Evolutionary conservation across 2,113 vertebrate genomes (phyloP).

Genomic region (Amia ocellicauda): DNA sequence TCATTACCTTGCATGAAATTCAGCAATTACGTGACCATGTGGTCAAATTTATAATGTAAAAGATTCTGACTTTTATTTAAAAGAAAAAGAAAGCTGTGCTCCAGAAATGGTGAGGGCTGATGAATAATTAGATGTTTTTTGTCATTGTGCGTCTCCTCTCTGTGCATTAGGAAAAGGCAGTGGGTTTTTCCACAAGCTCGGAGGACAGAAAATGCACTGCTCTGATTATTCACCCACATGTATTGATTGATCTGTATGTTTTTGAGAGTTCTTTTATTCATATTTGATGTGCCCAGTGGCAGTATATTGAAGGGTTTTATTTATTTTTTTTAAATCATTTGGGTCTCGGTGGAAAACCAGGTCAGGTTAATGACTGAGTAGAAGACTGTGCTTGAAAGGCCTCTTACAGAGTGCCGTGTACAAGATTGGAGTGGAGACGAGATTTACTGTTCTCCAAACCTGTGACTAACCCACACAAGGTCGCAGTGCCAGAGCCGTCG

Average conservation of each 20-base stretch:
- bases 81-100: no score
- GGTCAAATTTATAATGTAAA: no score
- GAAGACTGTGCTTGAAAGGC: slow-evolving; percentile 26
- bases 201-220: slow-evolving; percentile 38
- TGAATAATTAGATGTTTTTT: background rate
- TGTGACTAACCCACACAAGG: background rate
- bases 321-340: slow-evolving; percentile 38
- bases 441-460: background rate
- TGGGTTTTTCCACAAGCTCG: slow-evolving; percentile 39
- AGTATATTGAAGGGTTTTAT: slow-evolving; percentile 41
- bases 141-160: slow-evolving; percentile 11
- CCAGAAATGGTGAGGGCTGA: background rate
- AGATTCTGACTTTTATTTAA: no score
- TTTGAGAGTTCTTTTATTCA: slow-evolving; percentile 58
- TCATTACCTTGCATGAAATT: no score
- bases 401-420: slow-evolving; percentile 29
- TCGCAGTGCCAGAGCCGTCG: no score
- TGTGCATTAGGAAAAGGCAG: slow-evolving; percentile 23
- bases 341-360: slow-evolving; percentile 50
- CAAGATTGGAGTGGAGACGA: slow-evolving; percentile 20
- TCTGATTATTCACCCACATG: slow-evolving; percentile 59
- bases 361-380: slow-evolving; percentile 46
- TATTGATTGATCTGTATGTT: slow-evolving; percentile 56
- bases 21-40: no score
- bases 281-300: slow-evolving; percentile 66